Percentiles rank a stretch among this genome's conserved stretches.
Conservation (phyloP, 2,797 vertebrate species). For the Zalophus californianus region DNA sequence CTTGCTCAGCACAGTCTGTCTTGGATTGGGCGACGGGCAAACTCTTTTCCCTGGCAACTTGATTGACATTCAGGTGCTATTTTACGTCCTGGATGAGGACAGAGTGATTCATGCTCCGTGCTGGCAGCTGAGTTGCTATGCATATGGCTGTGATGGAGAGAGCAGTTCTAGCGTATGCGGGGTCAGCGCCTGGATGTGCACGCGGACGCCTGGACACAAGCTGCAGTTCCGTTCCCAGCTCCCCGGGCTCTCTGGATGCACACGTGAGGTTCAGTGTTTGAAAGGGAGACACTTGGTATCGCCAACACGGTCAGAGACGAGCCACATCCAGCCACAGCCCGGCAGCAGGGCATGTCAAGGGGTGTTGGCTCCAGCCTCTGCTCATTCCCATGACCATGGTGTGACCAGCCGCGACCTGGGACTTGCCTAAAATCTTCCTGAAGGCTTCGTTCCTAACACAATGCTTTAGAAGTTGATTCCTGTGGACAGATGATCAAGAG, state of each 20-base stretch:
- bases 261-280: neutral
- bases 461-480: conserved; percentile 14
- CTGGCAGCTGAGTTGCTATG: neutral
- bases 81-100: neutral
- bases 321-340: neutral
- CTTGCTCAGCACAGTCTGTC: neutral
- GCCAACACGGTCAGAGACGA: neutral
- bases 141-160: neutral
- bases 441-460: conserved; percentile 57
- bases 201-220: fast-evolving
- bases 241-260: neutral
- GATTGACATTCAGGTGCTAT: conserved; percentile 13
- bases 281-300: neutral
- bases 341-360: fast-evolving
- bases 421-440: conserved; percentile 61
- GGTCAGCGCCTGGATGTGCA: fast-evolving
- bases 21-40: neutral
- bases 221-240: fast-evolving
- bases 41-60: neutral
- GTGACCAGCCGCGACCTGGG: too few species aligned
- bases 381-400: too few species aligned
- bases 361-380: neutral
- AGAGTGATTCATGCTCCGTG: neutral
- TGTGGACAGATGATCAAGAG: neutral
- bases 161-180: neutral